Evolutionary conservation across 2,113 vertebrate species (phyloP), one percentile per base, ranked within the genome.

Genomic region (Apteryx mantelli): DNA sequence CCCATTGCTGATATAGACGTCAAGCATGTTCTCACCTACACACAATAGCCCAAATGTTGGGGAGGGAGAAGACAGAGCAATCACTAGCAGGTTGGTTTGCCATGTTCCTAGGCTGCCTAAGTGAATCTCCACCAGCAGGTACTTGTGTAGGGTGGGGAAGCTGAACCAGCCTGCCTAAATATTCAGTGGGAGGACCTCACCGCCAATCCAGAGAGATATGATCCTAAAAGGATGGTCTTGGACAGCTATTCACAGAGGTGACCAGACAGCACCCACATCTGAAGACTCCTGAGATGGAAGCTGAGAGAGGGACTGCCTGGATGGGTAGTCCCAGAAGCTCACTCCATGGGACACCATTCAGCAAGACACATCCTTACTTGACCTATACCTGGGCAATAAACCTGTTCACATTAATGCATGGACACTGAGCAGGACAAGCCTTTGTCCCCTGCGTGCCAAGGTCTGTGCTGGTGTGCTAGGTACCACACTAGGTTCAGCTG

Each of bases 131-230:
- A 7, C 28, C 20, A 76, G 4, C 9, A 20, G 1, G 7, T 25
- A 68, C 82, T 82, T 32, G 44, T 34, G 24, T 15, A 46, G 40
- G 7, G 7, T 42, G 13, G 55, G 14, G 16, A 87, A 82, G 52
- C 20, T 76, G 74, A 93, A 82, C 7, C 7, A 12, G 21, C 12
- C 42, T 88, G 42, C n/a, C 52, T 69, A 55, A 75, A 79, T 55
- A 75, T 34, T 64, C 61, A 60, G 0, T 8, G 13, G n/a, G 38
- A 83, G 10, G 9, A 46, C 20, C 11, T 58, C 25, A 36, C 3
- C 77, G 46, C 9, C 18, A 71, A 2, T 21, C 13, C 50, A 70
- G 42, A 68, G 24, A 58, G n/a, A 30, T 5, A 11, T 0, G 0
- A 61, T 52, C 55, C 50, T 60, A 11, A 53, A 90, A 77, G 19